Percentiles rank a stretch among this genome's conserved stretches.
Evolutionary conservation across 2,797 vertebrate species (phyloP).

Genomic region (Fundulus diaphanus): DNA sequence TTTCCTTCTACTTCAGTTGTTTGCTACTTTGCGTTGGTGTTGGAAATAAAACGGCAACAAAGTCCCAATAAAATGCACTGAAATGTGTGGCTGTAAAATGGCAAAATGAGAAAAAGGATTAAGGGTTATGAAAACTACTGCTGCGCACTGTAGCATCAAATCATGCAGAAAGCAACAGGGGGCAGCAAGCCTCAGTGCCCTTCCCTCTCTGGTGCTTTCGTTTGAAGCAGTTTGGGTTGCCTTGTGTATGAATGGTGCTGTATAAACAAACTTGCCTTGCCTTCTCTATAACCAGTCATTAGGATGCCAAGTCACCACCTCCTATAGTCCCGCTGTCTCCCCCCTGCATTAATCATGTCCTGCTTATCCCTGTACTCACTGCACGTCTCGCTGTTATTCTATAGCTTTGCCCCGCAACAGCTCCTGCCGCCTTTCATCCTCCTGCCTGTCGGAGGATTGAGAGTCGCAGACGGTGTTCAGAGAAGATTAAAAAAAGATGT

Average conservation of each 20-base stretch:
- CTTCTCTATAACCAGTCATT: constrained; percentile 28
- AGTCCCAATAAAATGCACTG: neutral
- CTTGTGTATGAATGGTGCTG: neutral
- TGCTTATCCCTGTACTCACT: constrained; percentile 28
- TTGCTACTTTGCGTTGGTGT: no score
- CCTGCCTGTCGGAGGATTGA: constrained; percentile 60
- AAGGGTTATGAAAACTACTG: neutral
- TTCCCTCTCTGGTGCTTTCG: constrained; percentile 9
- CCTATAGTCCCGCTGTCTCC: constrained; percentile 9
- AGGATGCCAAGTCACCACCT: constrained; percentile 40
- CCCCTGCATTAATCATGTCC: neutral
- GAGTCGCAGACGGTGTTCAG: constrained; percentile 50
- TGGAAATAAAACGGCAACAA: no score
- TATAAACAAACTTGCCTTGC: neutral
- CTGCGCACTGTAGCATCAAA: neutral
- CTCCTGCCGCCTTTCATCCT: constrained; percentile 47
- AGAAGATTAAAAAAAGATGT: constrained; percentile 30
- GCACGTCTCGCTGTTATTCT: constrained; percentile 15
- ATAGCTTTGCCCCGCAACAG: constrained; percentile 10
- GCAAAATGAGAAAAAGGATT: neutral
- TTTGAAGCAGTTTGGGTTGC: neutral
- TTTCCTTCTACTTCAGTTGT: no score
- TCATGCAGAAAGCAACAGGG: neutral
- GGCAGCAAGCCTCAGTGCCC: neutral
- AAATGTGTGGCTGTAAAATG: neutral